phyloP scores from a whole-genome alignment of 2,888 invertebrate species.

The Spicauda simplicius region DNA sequence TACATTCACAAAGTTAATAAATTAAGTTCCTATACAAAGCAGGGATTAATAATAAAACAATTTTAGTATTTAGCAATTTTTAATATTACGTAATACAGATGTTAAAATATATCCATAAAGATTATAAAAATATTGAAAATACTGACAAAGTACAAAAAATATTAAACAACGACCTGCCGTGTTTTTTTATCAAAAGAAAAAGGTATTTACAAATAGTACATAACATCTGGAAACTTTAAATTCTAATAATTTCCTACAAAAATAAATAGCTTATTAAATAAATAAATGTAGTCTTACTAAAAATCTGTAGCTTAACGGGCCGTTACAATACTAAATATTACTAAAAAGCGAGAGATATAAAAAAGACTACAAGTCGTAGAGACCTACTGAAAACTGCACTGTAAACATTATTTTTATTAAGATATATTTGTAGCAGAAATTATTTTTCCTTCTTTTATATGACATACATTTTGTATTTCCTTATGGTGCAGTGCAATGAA shows the following conservation, averaged over 20 bases:
- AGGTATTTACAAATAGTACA: not conserved
- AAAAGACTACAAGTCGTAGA: not conserved
- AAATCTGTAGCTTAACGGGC: not conserved
- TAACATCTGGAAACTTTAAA: not conserved
- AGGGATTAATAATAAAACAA: not conserved
- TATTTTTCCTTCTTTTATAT: too few relatives aligned
- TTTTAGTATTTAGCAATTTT: not conserved
- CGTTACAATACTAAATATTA: not conserved
- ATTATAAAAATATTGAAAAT: conserved; percentile 5
- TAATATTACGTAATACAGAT: not conserved
- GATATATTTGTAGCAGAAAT: too few relatives aligned
- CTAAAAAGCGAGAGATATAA: not conserved
- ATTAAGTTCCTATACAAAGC: too few relatives aligned
- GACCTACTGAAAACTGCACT: too few relatives aligned
- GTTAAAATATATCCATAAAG: not conserved
- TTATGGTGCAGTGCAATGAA: too few relatives aligned
- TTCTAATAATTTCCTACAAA: not conserved
- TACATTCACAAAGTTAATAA: too few relatives aligned
- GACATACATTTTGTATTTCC: too few relatives aligned
- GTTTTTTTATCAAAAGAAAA: not conserved
- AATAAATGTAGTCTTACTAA: not conserved
- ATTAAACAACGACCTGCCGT: conserved; percentile 16
- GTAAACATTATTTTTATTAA: too few relatives aligned
- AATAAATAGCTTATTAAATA: not conserved
- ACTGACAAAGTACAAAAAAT: conserved; percentile 21